phyloP scores from a whole-genome alignment of 2,113 vertebrate genomes.

The Hydropotes inermis region DNA sequence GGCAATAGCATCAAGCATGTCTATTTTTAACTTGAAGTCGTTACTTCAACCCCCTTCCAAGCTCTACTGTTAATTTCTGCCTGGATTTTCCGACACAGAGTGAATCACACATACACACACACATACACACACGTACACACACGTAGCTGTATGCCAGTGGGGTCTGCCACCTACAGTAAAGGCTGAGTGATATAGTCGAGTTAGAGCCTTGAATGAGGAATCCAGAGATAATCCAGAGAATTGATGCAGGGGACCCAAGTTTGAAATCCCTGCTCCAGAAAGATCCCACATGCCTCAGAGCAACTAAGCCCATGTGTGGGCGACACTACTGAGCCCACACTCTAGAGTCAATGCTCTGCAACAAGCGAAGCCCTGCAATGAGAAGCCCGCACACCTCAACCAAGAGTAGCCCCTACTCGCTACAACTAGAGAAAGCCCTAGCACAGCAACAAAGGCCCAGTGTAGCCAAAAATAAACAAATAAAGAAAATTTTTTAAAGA shows the following conservation, averaged over 20 bases:
- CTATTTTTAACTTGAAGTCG: not conserved
- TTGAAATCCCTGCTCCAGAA: not conserved
- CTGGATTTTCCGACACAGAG: not conserved
- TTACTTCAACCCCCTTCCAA: not conserved
- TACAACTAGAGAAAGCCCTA: not conserved
- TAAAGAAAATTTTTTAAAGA: not conserved
- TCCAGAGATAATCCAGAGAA: not conserved
- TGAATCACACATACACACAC: not conserved
- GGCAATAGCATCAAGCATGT: not conserved
- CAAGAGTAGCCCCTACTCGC: not conserved
- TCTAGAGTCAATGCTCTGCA: not conserved
- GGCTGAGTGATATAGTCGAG: not conserved
- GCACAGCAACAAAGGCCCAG: not conserved
- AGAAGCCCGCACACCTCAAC: not conserved
- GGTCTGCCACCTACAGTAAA: not conserved
- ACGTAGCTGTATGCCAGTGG: not conserved
- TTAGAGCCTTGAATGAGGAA: not conserved
- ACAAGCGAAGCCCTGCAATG: not conserved
- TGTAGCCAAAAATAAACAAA: not conserved
- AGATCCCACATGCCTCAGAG: not conserved
- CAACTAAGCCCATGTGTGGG: rapidly evolving
- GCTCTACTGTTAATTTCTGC: not conserved
- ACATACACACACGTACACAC: no score
- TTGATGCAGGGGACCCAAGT: not conserved
- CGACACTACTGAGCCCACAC: not conserved